Evolutionary conservation across 1,140 invertebrate genomes (phyloP), one percentile per base, ranked within the genome.

Genomic region (Mactra quadrangularis): DNA sequence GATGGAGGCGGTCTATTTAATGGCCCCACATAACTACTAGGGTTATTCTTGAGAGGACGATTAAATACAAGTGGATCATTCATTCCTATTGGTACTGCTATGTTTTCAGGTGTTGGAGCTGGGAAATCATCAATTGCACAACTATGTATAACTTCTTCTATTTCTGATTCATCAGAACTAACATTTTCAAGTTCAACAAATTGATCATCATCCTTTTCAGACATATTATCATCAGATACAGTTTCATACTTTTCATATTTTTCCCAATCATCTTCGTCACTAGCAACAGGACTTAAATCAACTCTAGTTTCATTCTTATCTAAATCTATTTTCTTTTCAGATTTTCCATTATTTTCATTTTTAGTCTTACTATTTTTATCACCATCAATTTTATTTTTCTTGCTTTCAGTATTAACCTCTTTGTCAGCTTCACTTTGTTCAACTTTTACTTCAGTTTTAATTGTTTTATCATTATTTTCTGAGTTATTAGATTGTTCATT

Each of bases 1-100:
- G 35, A 38, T 27, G 60, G 76, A 11, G 76, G 64, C 9, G 76
- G 76, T 17, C 64, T 19, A n/a, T 78, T 78, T 41, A 76, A 9
- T 22, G 74, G 74, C 35, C 64, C 76, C 9, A 68, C 50, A 33
- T 68, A 68, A 31, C 38, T 78, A 22, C 50, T 27, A 53, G 27
- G 29, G 22, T 78, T 66, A 19, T 66, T 78, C 47, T 57, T 57
- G 15, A 81, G 35, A 11, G 77, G 77, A n/a, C 66, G 53, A 35
- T 71, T 81, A 41, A 81, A 81, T 25, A 81, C 77, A 33, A 81
- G 50, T 41, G 77, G 77, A 31, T 70, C 66, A 47, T 81, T 81
- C 77, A 81, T 81, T n/a, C 77, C 77, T 27, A 81, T 81, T 3
- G 64, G 50, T 27, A 81, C 77, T 2, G 66, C 66, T 22, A 60